These are phyloP conservation scores for Microctenopoma steveboyesi DNA, from an alignment of 2,797 vertebrate genomes.

Conservation along the genomic window DNA sequence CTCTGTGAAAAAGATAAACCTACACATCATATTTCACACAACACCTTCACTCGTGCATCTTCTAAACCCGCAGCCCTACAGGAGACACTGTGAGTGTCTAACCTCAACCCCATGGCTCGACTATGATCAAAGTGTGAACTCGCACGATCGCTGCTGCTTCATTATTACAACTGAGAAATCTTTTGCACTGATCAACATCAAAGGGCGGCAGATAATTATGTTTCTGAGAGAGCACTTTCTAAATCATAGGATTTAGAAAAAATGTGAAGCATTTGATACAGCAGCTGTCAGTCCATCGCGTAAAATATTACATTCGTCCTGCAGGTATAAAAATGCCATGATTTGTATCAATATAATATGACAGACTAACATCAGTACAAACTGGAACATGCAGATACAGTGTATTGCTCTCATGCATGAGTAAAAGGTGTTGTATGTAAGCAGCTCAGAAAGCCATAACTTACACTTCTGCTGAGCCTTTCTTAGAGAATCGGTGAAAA, in stretches of 20 bases:
- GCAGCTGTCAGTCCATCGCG: background rate
- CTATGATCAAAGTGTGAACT: conserved; percentile 24
- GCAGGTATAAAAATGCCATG: background rate
- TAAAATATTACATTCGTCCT: conserved; percentile 12
- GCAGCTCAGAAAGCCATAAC: background rate
- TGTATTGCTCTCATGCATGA: background rate
- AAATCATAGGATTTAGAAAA: conserved; percentile 10
- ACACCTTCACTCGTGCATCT: background rate
- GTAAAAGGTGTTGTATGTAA: background rate
- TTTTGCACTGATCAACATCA: conserved; percentile 30
- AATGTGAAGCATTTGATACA: background rate
- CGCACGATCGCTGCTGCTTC: conserved; percentile 14
- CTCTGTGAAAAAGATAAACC: background rate
- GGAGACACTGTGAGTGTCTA: conserved; percentile 1
- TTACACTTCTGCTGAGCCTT: background rate
- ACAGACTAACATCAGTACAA: background rate
- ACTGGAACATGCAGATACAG: background rate
- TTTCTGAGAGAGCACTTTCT: conserved; percentile 13
- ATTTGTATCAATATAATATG: conserved; percentile 1
- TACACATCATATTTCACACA: background rate
- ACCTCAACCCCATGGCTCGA: conserved; percentile 13
- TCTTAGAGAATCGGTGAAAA: background rate
- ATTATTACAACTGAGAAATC: conserved; percentile 18
- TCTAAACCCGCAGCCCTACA: conserved; percentile 1
- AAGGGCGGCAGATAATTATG: conserved; percentile 20